Evolutionary conservation across 2,113 vertebrate species (phyloP).

Genomic region (Macroglossus sobrinus): DNA sequence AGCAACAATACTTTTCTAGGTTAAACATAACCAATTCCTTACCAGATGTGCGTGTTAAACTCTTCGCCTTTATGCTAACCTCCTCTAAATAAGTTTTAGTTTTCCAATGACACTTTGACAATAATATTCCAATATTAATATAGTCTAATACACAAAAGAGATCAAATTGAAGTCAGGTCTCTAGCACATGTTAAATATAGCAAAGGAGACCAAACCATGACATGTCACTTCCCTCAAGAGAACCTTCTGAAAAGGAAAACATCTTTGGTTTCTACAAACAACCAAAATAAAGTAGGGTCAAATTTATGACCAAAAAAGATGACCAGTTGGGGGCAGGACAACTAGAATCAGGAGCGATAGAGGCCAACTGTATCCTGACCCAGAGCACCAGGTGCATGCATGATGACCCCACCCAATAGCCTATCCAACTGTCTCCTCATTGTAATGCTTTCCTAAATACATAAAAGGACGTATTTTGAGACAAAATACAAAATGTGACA

Average conservation of each 20-base stretch:
- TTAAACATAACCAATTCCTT: not conserved
- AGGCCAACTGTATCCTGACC: not conserved
- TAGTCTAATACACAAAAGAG: not conserved
- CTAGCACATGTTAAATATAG: not conserved
- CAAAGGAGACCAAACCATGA: not conserved
- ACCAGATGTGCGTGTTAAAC: not conserved
- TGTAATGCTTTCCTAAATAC: not conserved
- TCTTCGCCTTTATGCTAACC: not conserved
- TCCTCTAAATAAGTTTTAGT: not conserved
- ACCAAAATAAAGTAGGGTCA: not conserved
- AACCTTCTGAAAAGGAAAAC: not conserved
- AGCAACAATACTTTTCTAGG: not conserved
- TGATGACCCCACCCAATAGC: too few species aligned
- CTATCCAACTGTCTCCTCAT: not conserved
- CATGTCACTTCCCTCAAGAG: not conserved
- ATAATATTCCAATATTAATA: not conserved
- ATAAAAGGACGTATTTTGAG: not conserved
- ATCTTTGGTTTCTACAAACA: not conserved
- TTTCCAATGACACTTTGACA: not conserved
- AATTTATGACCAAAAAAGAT: not conserved
- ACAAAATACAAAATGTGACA: not conserved
- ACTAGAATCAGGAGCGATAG: not conserved
- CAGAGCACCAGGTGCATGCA: not conserved
- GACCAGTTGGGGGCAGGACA: not conserved
- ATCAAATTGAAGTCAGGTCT: not conserved